Evolutionary conservation across 2,888 invertebrate genomes (phyloP).

Genomic region (Drosophila kokeensis): DNA sequence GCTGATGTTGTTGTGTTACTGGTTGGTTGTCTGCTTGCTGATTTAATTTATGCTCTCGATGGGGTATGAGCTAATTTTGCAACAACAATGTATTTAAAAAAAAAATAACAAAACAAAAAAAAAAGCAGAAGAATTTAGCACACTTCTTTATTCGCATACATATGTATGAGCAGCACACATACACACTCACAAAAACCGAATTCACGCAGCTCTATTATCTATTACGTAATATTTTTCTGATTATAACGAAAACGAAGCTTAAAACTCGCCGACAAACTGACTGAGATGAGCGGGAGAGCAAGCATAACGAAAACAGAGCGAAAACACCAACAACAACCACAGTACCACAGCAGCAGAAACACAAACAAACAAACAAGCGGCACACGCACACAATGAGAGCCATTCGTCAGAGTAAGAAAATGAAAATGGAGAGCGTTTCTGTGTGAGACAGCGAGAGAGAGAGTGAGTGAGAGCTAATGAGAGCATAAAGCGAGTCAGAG

Average conservation of each 20-base stretch:
- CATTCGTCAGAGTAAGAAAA: conserved; percentile 21
- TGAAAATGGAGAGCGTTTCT: conserved; percentile 28
- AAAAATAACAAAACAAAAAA: conserved; percentile 26
- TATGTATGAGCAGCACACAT: conserved; percentile 20
- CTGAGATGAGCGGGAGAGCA: conserved; percentile 37
- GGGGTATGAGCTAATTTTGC: conserved; percentile 53
- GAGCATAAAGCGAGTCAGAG: conserved; percentile 4
- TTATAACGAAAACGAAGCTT: conserved; percentile 73
- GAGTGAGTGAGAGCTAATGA: conserved; percentile 39
- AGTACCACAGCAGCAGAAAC: conserved; percentile 19
- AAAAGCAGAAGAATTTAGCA: conserved; percentile 64
- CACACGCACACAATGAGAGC: conserved; percentile 41
- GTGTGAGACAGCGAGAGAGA: conserved; percentile 21
- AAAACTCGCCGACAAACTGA: conserved; percentile 55
- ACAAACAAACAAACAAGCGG: conserved; percentile 47
- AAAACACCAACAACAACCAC: conserved; percentile 31
- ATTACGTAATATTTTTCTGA: conserved; percentile 80
- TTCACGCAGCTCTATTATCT: conserved; percentile 69
- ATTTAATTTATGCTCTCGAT: conserved; percentile 51
- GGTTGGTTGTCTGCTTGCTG: conserved; percentile 19
- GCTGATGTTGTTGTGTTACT: conserved; percentile 8
- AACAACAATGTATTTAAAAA: conserved; percentile 29
- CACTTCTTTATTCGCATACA: conserved; percentile 59
- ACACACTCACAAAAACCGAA: conserved; percentile 31
- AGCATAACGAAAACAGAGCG: conserved; percentile 54